Evolutionary conservation across 2,797 vertebrate genomes (phyloP).

Genomic region (Galago senegalensis): DNA sequence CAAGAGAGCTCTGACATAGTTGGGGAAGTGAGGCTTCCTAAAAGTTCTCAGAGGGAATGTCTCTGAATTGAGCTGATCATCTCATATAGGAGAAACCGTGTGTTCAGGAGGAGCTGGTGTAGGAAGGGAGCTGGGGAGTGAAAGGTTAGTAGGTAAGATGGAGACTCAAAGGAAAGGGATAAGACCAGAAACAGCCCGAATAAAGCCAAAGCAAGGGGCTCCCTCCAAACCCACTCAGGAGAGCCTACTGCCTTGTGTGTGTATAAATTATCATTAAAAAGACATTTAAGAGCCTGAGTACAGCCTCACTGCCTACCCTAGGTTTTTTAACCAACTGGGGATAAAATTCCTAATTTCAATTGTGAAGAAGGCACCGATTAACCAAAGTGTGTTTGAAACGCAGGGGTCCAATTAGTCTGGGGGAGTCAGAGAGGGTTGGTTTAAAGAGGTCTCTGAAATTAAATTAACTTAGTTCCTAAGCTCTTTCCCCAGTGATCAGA

Average conservation of each 20-base stretch:
- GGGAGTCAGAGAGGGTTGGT: neutral
- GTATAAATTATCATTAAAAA: neutral
- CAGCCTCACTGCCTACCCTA: neutral
- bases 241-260: neutral
- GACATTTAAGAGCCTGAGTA: neutral
- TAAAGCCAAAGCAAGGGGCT: neutral
- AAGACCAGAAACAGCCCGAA: neutral
- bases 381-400: neutral
- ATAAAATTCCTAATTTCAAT: neutral
- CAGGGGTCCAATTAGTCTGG: neutral
- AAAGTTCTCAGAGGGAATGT: neutral
- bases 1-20: neutral
- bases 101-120: neutral
- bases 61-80: neutral
- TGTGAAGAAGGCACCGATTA: neutral
- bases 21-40: neutral
- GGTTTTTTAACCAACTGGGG: neutral
- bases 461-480: neutral
- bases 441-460: neutral
- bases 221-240: neutral
- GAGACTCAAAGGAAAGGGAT: neutral
- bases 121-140: neutral
- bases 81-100: neutral
- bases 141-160: constrained; percentile 8
- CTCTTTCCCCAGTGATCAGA: neutral